phyloP scores from a whole-genome alignment of 2,113 vertebrate genomes.

The Grammomys surdaster region DNA sequence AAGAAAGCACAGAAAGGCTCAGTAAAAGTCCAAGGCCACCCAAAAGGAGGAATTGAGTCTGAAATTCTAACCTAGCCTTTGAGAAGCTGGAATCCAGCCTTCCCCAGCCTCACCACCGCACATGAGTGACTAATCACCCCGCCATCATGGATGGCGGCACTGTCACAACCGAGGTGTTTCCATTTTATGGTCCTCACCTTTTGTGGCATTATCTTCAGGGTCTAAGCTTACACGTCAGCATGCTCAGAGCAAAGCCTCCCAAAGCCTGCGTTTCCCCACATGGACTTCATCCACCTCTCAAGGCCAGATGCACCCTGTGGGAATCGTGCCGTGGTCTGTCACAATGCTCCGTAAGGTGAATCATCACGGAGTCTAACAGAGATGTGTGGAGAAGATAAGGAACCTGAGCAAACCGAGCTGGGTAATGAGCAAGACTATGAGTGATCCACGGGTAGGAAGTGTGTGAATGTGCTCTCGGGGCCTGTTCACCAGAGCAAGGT shows the following conservation, averaged over 20 bases:
- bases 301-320: background rate
- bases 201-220: background rate
- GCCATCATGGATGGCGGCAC: accelerated
- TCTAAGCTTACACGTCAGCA: background rate
- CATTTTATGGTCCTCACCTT: too few species aligned
- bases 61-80: background rate
- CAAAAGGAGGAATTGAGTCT: background rate
- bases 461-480: background rate
- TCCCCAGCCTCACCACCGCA: background rate
- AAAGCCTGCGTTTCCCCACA: background rate
- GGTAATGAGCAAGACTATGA: background rate
- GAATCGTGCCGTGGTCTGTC: background rate
- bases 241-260: background rate
- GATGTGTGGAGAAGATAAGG: background rate
- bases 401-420: background rate
- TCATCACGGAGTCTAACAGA: background rate
- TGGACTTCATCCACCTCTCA: accelerated
- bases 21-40: background rate
- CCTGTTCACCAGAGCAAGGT: background rate
- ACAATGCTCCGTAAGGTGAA: background rate
- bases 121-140: accelerated
- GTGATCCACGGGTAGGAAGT: background rate
- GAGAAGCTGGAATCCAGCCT: too few species aligned
- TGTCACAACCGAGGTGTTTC: accelerated
- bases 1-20: background rate